Base-by-base conservation (phyloP, 37 sponge, comb jelly and placozoan species). In the Aphrocallistes beatrix region DNA sequence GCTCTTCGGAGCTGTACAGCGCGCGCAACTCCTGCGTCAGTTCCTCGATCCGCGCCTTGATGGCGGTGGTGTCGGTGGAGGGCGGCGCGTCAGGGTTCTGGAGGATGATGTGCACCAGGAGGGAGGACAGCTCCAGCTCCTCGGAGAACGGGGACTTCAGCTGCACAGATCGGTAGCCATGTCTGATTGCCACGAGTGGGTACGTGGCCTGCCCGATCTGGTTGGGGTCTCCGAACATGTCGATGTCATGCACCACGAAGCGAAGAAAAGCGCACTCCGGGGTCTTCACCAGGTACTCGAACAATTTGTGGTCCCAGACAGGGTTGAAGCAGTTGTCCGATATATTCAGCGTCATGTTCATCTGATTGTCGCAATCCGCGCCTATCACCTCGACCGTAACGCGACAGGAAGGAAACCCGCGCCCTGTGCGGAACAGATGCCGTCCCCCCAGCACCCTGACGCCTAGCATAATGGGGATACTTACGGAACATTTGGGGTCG, bases 191-290 rank as follows among this genome's bases (percentile, higher is more conserved):
- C 1, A 23, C 10, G 28, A 99, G 49, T 0, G 99, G 99, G 83
- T 87, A 91, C 39, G 91, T 89, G 10, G 94, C 97, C 84, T 95
- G 96, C 0, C 96, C 94, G 0, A 99, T 86, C 84, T 92, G 92
- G 60, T 94, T 96, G 19, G 97, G 93, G 37, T 99, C 99, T 0
- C 96, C 96, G 83, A 99, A 99, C 83, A 91, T 91, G 84, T 99
- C 97, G 38, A 90, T 91, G 82, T 99, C 99, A 37, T 88, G 90
- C 28, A 91, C 94, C 1, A 75, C 87, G 81, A 99, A 99, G 37
- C 96, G 82, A 19, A 99, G 60, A 38, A 95, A 84, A 36, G 99
- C 94, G 37, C 94, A 90, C 82, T 92, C 93, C 23, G 96, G 96
- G 86, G 92, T 96, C 47, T 86, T 82, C 36, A 96, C 85, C 36